phyloP scores from a whole-genome alignment of 2,888 invertebrate genomes.

The Drosophila hawaiiensis region DNA sequence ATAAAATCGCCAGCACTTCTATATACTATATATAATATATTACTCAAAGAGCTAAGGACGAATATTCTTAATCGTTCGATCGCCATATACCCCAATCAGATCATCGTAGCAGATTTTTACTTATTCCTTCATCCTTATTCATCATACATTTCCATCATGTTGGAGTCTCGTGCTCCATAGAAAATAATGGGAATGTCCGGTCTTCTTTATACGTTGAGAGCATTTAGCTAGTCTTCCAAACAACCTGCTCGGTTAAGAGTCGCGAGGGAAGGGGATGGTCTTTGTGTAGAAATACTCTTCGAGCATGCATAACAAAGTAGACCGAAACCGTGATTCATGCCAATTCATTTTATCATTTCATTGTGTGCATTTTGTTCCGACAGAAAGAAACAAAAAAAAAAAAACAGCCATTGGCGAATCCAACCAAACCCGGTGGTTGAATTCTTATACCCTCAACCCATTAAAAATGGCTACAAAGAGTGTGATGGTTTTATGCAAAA shows the following conservation, averaged over 20 bases:
- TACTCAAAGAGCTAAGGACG: background rate
- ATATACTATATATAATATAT: background rate
- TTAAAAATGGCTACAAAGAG: background rate
- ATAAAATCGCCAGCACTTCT: no score
- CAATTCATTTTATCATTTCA: slow-evolving; percentile 20
- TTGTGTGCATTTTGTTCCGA: background rate
- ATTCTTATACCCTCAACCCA: background rate
- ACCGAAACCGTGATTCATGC: slow-evolving; percentile 28
- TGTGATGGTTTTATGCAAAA: background rate
- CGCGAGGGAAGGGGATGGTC: background rate
- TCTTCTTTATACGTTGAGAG: background rate
- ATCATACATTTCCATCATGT: background rate
- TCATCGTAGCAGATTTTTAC: background rate
- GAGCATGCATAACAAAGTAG: slow-evolving; percentile 2
- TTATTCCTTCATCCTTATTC: background rate
- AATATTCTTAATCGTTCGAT: background rate
- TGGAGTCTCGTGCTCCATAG: no score
- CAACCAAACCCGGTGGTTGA: slow-evolving; percentile 6
- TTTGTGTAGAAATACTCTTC: background rate
- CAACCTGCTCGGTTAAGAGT: background rate
- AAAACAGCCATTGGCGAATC: background rate
- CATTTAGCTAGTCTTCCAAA: background rate
- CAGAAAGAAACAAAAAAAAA: background rate
- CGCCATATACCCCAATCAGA: background rate
- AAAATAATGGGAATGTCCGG: background rate